Base-by-base conservation (phyloP, 2,888 invertebrate genomes). In the Tetragnatha montana region DNA sequence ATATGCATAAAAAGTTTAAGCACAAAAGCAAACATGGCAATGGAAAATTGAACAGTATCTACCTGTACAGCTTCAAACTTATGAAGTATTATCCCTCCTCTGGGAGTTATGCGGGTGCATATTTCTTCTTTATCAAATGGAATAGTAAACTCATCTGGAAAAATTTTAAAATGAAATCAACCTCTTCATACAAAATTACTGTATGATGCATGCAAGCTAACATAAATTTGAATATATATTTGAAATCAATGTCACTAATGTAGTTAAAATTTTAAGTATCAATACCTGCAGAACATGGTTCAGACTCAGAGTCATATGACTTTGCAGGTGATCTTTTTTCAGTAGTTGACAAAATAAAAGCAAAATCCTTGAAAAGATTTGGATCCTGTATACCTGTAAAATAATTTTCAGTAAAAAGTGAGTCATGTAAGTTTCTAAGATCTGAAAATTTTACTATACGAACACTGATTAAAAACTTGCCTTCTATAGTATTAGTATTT, bases 61-160 rank as follows among this genome's bases (percentile, higher is more conserved):
- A 92, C 92, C 80, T 90, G 87, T 69, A 90, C 83, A 69, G 91
- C 91, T 60, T 92, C 92, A 85, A 91, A 91, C 10, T 83, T 81
- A 12, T 93, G 92, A 49, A 93, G 90, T 19, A 93, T 91, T 17
- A 88, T 91, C 12, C 94, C 94, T 49, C 93, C 93, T 49, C 93
- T 93, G 50, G 91, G 91, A 75, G 92, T 91, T 21, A 94, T 93
- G 90, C 93, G 92, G 8, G 85, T 78, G 70, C 91, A 91, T 10
- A 93, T 89, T 71, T 93, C 92, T 8, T 93, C 92, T 91, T 93
- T 93, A 89, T 93, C 93, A 92, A 93, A 93, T 17, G 93, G 92
- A 17, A 81, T 19, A 22, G 81, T 51, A 22, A 73, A 85, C n/a
- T 85, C 85, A 21, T 78, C 89, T 89, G 75, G 19, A 78, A 60